A percentile compares a stretch with the other conserved stretches of the same genome.
Conservation (phyloP, 2,113 vertebrate species). For the Oxyruncus cristatus region DNA sequence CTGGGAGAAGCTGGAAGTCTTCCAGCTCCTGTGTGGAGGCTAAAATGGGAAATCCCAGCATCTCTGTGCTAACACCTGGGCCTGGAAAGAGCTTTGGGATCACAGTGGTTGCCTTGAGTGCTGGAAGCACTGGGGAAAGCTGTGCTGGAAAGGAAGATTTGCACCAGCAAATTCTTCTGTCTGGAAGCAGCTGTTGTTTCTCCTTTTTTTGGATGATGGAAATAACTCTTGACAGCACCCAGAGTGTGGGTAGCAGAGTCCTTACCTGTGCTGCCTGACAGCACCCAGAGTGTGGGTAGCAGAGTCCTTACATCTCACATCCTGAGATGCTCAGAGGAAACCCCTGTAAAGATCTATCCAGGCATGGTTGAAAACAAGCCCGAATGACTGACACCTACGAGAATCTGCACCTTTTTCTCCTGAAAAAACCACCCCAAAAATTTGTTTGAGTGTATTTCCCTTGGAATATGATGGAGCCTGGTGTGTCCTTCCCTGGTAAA, state of each 20-base stretch:
- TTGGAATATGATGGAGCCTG: not conserved
- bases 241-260: not conserved
- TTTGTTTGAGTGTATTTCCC: not conserved
- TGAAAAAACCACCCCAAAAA: not conserved
- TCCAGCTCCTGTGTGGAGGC: not conserved
- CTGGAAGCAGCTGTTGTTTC: not conserved
- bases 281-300: not conserved
- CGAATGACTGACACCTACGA: not conserved
- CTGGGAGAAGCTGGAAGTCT: not conserved
- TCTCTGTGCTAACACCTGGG: not conserved
- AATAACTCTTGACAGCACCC: not conserved
- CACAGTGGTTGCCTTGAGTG: not conserved
- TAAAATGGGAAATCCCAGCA: fast-evolving
- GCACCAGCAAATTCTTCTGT: not conserved
- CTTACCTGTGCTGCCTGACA: too few relatives aligned
- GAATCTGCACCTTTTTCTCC: not conserved
- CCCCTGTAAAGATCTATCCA: not conserved
- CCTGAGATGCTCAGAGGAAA: not conserved
- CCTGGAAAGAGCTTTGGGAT: not conserved
- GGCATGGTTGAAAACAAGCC: not conserved
- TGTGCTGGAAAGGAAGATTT: not conserved
- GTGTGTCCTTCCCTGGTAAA: not conserved
- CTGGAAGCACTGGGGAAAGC: not conserved
- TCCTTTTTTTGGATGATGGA: not conserved
- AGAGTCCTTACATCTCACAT: not conserved